Conservation (phyloP, 2,113 vertebrate genomes). For the Tor tambroides region DNA sequence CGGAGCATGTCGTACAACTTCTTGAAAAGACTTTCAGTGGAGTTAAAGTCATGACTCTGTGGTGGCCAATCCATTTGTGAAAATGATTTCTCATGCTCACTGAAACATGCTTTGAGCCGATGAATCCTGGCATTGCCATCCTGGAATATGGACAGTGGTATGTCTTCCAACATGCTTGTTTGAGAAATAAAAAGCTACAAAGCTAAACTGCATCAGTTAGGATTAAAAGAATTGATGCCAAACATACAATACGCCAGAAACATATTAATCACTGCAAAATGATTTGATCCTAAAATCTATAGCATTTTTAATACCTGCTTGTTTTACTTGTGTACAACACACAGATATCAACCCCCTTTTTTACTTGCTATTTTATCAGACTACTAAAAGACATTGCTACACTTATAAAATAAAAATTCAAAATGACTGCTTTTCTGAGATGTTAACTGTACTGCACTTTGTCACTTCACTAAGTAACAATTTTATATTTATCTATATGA, state of each 20-base stretch:
- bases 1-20: too few species aligned
- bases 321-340: not conserved
- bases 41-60: too few species aligned
- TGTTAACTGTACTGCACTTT: not conserved
- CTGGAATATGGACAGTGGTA: not conserved
- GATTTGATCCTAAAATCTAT: too few species aligned
- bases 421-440: not conserved
- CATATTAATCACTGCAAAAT: too few species aligned
- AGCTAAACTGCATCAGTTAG: not conserved
- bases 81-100: not conserved
- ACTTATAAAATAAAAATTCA: not conserved
- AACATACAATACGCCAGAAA: too few species aligned
- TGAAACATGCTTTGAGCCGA: not conserved
- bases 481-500: not conserved
- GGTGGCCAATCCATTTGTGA: not conserved
- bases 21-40: too few species aligned
- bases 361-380: not conserved
- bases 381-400: not conserved
- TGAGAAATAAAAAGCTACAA: not conserved
- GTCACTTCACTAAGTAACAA: not conserved
- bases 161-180: not conserved
- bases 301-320: too few species aligned
- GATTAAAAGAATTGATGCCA: too few species aligned
- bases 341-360: not conserved
- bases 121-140: not conserved